Base-by-base conservation (phyloP, 2,888 invertebrate genomes). In the Bellardia bayeri region DNA sequence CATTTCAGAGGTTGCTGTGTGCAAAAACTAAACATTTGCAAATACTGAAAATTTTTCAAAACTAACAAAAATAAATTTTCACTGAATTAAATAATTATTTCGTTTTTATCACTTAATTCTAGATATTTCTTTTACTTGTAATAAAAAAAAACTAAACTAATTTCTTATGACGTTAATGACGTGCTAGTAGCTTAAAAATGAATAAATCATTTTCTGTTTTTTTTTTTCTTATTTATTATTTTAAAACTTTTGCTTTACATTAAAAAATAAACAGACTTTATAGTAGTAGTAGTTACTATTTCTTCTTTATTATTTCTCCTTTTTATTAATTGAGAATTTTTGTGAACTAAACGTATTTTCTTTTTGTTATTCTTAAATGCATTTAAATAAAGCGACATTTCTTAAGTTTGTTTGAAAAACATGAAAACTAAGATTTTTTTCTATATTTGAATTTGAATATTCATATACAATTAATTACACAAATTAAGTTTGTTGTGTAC, bases 311-410 rank as follows among this genome's bases (percentile, higher is more conserved):
- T n/a, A n/a, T n/a, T n/a, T n/a, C n/a, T 8, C 33, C 6, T 13
- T 66, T 61, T 74, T 40, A 75, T 74, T 40, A 75, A 75, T 58
- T 74, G n/a, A 42, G 3, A 54, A 16, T 37, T 75, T 81, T 80
- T n/a, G n/a, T 75, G 51, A 85, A 85, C 40, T 75, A 54, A 56
- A 45, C 3, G 30, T 40, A 42, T 56, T 71, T 69, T 45, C 13
- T 16, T 78, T 84, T 61, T 74, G 51, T 75, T 63, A 5, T 56
- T 66, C 49, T 16, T 58, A 56, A 87, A 71, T 16, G 6, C 71
- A 71, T 61, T 82, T 75, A 85, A 87, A 87, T 87, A 87, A 87
- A 87, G 61, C 75, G 37, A 30, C 30, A 58, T 64, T 58, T 72
- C 45, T 69, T 74, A 69, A 69, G 37, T 83, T 74, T 69, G 14